Evolutionary conservation across 2,888 invertebrate species (phyloP).

Genomic region (Sisyra nigra): DNA sequence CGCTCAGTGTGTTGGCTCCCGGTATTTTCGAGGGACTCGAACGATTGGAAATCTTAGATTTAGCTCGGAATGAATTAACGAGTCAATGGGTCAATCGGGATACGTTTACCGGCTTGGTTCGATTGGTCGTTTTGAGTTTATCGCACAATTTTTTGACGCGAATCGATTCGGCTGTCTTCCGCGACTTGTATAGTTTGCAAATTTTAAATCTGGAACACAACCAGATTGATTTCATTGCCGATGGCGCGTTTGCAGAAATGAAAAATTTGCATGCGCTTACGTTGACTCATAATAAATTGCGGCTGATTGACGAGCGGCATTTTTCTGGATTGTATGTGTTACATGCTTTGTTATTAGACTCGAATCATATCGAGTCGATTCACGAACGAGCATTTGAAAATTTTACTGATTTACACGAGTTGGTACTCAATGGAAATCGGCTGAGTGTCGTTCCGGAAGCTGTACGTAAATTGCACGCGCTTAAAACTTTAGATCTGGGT

Average conservation of each 20-base stretch:
- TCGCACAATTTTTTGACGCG: constrained; percentile 55
- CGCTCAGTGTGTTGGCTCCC: constrained; percentile 55
- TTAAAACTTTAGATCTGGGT: constrained; percentile 65
- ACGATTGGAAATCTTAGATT: constrained; percentile 54
- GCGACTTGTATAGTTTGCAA: constrained; percentile 58
- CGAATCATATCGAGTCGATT: constrained; percentile 52
- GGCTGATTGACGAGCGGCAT: constrained; percentile 49
- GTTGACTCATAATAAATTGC: constrained; percentile 53
- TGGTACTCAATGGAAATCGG: constrained; percentile 58
- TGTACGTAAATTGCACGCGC: constrained; percentile 46
- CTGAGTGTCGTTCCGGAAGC: constrained; percentile 54
- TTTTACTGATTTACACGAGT: constrained; percentile 59
- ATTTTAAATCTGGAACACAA: constrained; percentile 59
- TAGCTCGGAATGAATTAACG: constrained; percentile 58
- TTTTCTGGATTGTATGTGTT: constrained; percentile 58
- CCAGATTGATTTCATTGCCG: constrained; percentile 47
- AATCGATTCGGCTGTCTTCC: constrained; percentile 54
- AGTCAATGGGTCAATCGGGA: constrained; percentile 63
- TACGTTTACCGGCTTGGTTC: constrained; percentile 56
- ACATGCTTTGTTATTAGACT: constrained; percentile 56
- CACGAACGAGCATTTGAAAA: constrained; percentile 59
- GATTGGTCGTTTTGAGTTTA: constrained; percentile 58
- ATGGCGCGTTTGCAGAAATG: constrained; percentile 57
- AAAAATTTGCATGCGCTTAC: constrained; percentile 63
- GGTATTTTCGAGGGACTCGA: constrained; percentile 57